Conservation (phyloP, 2,888 invertebrate species). For the Eugnorisma glareosa region DNA sequence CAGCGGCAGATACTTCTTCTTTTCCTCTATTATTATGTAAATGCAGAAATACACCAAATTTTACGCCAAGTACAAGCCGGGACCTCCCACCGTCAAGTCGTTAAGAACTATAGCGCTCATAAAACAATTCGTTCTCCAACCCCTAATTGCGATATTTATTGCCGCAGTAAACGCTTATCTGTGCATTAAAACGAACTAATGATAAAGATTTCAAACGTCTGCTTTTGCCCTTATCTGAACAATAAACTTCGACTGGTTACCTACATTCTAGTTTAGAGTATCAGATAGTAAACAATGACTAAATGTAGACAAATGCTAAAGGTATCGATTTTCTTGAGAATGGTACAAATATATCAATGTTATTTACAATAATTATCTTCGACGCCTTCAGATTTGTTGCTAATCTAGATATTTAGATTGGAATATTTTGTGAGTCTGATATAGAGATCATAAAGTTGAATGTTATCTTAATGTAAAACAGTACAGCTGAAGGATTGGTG, state of each 20-base stretch:
- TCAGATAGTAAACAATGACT: constrained; percentile 63
- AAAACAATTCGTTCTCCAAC: constrained; percentile 73
- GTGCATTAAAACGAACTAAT: constrained; percentile 63
- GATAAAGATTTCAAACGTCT: constrained; percentile 72
- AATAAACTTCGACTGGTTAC: constrained; percentile 65
- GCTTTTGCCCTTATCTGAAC: constrained; percentile 67
- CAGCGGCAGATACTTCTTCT: constrained; percentile 19
- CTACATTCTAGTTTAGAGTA: constrained; percentile 59
- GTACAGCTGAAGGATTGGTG: constrained; percentile 51
- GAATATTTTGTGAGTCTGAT: constrained; percentile 59
- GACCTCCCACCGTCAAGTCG: constrained; percentile 65
- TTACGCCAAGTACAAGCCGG: constrained; percentile 52
- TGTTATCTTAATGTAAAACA: constrained; percentile 65
- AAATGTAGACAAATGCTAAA: constrained; percentile 53
- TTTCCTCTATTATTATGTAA: constrained; percentile 40
- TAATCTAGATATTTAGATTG: constrained; percentile 64
- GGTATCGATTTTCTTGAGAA: constrained; percentile 54
- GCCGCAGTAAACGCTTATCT: constrained; percentile 79
- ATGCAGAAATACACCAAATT: constrained; percentile 44
- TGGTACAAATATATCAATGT: constrained; percentile 49
- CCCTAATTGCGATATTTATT: constrained; percentile 82
- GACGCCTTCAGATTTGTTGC: constrained; percentile 59
- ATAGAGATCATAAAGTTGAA: constrained; percentile 61
- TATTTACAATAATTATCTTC: constrained; percentile 60
- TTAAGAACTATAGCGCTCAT: constrained; percentile 69